Evolutionary conservation across 2,113 vertebrate genomes (phyloP).

Genomic region (Gavia stellata): DNA sequence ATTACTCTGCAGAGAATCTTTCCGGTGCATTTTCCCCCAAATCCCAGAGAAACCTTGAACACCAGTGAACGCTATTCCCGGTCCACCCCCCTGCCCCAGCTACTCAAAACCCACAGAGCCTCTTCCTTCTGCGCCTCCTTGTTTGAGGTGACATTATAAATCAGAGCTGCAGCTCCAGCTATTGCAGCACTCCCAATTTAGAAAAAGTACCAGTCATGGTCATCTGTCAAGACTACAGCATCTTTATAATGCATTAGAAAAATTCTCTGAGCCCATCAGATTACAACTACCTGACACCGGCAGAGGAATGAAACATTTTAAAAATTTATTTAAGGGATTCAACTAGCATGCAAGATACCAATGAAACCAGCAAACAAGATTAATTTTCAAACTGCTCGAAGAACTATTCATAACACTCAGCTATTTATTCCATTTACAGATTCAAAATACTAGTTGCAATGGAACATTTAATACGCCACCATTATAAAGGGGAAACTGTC

Average conservation of each 20-base stretch:
- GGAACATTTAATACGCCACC: background rate
- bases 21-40: accelerated
- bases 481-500: background rate
- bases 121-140: background rate
- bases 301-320: background rate
- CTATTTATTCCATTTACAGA: background rate
- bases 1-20: background rate
- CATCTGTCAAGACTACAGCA: background rate
- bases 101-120: background rate
- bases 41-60: background rate
- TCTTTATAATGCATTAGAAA: background rate
- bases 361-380: background rate
- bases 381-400: background rate
- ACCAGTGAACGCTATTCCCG: background rate
- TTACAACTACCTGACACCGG: background rate
- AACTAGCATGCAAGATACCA: background rate
- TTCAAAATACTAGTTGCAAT: background rate
- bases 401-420: background rate
- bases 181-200: background rate
- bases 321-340: background rate
- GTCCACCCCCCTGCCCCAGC: background rate
- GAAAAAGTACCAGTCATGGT: background rate
- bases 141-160: background rate
- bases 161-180: background rate
- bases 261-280: background rate